A percentile compares a stretch with the other conserved stretches of the same genome.
These are phyloP conservation scores for Helarctos malayanus DNA, from an alignment of 2,797 vertebrate genomes.

Conservation along the genomic window DNA sequence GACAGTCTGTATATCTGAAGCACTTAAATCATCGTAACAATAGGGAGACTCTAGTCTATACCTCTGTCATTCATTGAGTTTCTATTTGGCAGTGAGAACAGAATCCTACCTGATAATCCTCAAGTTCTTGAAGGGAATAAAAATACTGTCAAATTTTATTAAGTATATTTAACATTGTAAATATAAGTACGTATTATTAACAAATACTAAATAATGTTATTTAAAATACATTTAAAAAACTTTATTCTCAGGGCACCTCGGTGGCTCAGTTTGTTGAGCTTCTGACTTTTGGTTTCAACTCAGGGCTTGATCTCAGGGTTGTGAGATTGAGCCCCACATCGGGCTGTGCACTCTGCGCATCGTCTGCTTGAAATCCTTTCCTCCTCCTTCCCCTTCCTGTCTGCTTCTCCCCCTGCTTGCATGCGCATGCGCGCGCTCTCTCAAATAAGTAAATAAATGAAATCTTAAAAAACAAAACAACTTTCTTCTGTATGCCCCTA, in stretches of 20 bases:
- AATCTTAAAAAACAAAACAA: neutral
- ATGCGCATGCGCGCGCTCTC: neutral
- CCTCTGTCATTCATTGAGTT: neutral
- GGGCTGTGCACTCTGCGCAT: neutral
- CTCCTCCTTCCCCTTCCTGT: neutral
- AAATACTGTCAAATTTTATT: neutral
- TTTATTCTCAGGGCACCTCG: neutral
- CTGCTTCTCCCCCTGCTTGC: neutral
- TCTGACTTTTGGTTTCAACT: neutral
- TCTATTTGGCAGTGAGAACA: neutral
- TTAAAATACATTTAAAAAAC: neutral
- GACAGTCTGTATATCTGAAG: neutral
- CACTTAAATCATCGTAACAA: neutral
- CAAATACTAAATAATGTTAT: constrained; percentile 24
- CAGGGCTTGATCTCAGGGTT: neutral
- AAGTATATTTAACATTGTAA: neutral
- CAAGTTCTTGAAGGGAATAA: constrained; percentile 19
- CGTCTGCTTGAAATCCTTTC: neutral
- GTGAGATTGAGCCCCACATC: neutral
- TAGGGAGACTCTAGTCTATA: accelerated
- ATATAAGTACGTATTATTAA: constrained; percentile 31
- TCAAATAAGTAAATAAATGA: neutral
- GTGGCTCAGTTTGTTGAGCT: neutral
- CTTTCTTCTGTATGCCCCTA: neutral
- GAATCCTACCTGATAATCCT: neutral